Percentiles rank a stretch among this genome's conserved stretches.
Evolutionary conservation across 2,888 invertebrate species (phyloP).

Genomic region (Dione vanillae): DNA sequence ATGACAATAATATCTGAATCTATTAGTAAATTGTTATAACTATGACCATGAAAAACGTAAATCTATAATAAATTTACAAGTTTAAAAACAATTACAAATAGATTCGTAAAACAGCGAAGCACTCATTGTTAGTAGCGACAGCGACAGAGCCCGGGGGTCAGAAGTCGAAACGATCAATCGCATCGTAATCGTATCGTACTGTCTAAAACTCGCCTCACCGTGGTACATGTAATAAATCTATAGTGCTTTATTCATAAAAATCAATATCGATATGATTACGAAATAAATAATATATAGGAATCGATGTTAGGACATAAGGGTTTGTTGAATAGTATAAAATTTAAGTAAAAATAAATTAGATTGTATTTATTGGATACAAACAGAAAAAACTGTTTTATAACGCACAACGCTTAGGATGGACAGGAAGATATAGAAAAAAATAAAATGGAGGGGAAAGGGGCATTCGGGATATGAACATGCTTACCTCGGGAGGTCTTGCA

Average conservation of each 20-base stretch:
- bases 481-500: constrained; percentile 95
- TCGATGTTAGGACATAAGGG: background rate
- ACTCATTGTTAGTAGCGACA: constrained; percentile 40
- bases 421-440: background rate
- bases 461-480: constrained; percentile 52
- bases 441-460: background rate
- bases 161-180: constrained; percentile 15
- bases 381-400: background rate
- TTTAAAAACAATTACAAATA: constrained; percentile 24
- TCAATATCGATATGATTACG: constrained; percentile 18
- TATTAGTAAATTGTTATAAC: constrained; percentile 20
- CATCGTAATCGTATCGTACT: constrained; percentile 16
- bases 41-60: background rate
- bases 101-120: constrained; percentile 34
- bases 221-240: constrained; percentile 6
- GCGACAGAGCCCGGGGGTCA: constrained; percentile 23
- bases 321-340: background rate
- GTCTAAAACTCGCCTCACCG: constrained; percentile 3
- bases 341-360: background rate
- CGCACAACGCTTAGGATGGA: background rate
- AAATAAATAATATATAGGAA: background rate
- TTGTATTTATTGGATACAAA: background rate
- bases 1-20: constrained; percentile 21
- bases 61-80: background rate
- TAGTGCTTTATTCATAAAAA: background rate